These are phyloP conservation scores for Theretra japonica DNA, from an alignment of 2,888 invertebrate genomes.

Conservation along the genomic window DNA sequence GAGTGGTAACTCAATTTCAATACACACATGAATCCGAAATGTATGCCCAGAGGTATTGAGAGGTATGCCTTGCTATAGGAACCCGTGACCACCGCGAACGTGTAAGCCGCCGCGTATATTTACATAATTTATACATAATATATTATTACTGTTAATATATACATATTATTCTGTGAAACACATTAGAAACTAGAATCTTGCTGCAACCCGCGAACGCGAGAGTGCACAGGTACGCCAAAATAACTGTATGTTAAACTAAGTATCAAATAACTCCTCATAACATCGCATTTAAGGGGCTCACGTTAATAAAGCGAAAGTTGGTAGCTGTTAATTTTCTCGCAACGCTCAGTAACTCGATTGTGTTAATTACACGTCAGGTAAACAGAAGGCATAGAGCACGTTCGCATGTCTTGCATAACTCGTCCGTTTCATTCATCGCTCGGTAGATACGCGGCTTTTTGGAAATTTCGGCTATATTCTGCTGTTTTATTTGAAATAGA, in stretches of 20 bases:
- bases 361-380: slow-evolving; percentile 29
- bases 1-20: too few species aligned
- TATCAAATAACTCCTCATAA: slow-evolving; percentile 24
- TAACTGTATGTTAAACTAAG: neutral
- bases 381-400: slow-evolving; percentile 7
- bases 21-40: too few species aligned
- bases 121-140: too few species aligned
- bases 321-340: slow-evolving; percentile 28
- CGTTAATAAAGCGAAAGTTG: slow-evolving; percentile 24
- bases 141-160: too few species aligned
- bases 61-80: too few species aligned
- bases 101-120: too few species aligned
- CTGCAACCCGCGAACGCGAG: neutral
- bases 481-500: too few species aligned
- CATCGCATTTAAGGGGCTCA: slow-evolving; percentile 13
- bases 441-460: neutral
- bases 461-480: too few species aligned
- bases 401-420: slow-evolving; percentile 25
- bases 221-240: too few species aligned
- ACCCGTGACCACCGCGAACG: neutral
- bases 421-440: slow-evolving; percentile 14
- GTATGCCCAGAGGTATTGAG: too few species aligned
- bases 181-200: neutral
- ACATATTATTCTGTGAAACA: neutral
- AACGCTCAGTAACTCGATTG: slow-evolving; percentile 17